phyloP scores from a whole-genome alignment of 2,113 vertebrate genomes.

The Pungitius pungitius region DNA sequence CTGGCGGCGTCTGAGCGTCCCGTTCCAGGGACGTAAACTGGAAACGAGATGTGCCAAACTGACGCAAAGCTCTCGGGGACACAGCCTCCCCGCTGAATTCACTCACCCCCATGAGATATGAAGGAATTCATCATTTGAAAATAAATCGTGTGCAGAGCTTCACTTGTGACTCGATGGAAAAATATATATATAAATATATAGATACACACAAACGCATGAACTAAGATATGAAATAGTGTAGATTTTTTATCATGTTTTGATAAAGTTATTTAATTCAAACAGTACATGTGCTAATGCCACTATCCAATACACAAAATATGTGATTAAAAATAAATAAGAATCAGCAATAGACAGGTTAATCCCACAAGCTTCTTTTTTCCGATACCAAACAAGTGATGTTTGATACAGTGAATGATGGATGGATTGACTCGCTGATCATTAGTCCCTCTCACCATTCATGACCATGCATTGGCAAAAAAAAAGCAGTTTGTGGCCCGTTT shows the following conservation, averaged over 20 bases:
- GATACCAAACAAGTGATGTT: not conserved
- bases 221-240: not conserved
- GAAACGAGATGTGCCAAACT: slow-evolving; percentile 60
- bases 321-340: too few species aligned
- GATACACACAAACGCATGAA: too few species aligned
- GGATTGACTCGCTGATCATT: not conserved
- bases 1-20: slow-evolving; percentile 28
- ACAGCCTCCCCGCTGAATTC: slow-evolving; percentile 24
- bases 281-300: too few species aligned
- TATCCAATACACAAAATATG: too few species aligned
- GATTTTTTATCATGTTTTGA: not conserved
- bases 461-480: not conserved
- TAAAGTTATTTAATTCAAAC: not conserved
- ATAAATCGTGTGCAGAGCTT: not conserved
- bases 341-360: too few species aligned
- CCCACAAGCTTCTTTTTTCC: not conserved
- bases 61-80: slow-evolving; percentile 31
- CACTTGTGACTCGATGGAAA: not conserved
- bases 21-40: too few species aligned
- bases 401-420: not conserved
- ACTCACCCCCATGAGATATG: too few species aligned
- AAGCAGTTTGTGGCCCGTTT: not conserved
- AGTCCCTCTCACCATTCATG: not conserved
- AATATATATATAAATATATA: too few species aligned
- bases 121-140: not conserved